Evolutionary conservation across 2,113 vertebrate genomes (phyloP).

Genomic region (Pangasianodon gigas): DNA sequence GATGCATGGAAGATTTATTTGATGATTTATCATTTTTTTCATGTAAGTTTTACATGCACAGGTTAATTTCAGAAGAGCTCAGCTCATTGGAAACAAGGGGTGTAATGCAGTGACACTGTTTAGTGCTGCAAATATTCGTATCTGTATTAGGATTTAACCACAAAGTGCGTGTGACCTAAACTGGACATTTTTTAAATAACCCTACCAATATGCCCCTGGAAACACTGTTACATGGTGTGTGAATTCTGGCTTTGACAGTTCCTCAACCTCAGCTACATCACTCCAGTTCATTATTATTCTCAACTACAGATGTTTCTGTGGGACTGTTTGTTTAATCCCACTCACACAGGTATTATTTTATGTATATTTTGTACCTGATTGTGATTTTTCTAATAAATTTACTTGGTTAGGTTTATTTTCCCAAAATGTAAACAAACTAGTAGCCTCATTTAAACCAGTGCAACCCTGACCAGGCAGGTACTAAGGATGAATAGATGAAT

Average conservation of each 20-base stretch:
- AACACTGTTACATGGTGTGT: no score
- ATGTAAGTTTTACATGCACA: no score
- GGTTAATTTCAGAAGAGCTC: no score
- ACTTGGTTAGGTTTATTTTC: no score
- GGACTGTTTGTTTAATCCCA: no score
- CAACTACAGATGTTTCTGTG: no score
- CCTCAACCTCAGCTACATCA: no score
- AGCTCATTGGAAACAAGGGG: background rate
- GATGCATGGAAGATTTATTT: background rate
- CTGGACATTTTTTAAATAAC: background rate
- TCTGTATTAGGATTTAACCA: background rate
- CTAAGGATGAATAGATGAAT: no score
- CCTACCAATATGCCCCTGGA: background rate
- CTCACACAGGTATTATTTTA: background rate
- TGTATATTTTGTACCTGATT: background rate
- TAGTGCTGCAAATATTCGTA: background rate
- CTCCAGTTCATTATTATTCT: background rate
- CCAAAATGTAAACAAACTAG: no score
- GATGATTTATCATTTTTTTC: background rate
- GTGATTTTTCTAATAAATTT: background rate
- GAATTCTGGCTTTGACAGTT: no score
- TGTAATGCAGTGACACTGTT: background rate
- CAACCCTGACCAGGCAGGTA: no score
- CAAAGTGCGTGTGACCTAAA: background rate
- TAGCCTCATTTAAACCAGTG: no score